Percentiles rank a stretch among this genome's conserved stretches.
Conservation (phyloP, 2,888 invertebrate species). For the Rhagophthalmus giganteus region DNA sequence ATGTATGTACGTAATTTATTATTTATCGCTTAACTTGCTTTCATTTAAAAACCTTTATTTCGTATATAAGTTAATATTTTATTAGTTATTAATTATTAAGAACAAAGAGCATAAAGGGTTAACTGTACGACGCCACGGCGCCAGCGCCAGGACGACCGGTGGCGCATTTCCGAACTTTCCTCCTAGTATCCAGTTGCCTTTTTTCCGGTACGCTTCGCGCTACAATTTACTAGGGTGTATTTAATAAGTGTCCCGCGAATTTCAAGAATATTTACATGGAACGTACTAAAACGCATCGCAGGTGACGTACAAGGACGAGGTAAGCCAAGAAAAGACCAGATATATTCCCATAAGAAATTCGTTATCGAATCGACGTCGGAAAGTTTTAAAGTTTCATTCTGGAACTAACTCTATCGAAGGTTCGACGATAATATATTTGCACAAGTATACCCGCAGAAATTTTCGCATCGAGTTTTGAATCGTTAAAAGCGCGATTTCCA, state of each 20-base stretch:
- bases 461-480: too few relatives aligned
- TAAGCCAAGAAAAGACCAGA: too few relatives aligned
- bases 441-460: too few relatives aligned
- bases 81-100: slow-evolving; percentile 16
- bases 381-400: too few relatives aligned
- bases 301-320: slow-evolving; percentile 23
- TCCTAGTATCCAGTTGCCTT: slow-evolving; percentile 27
- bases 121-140: slow-evolving; percentile 25
- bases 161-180: slow-evolving; percentile 23
- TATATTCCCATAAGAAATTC: too few relatives aligned
- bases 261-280: slow-evolving; percentile 21
- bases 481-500: too few relatives aligned
- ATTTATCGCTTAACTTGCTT: background rate
- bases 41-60: background rate
- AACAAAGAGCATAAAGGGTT: slow-evolving; percentile 25
- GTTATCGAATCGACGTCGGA: too few relatives aligned
- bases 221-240: slow-evolving; percentile 23
- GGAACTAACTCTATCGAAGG: too few relatives aligned
- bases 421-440: too few relatives aligned
- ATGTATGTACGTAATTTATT: too few relatives aligned
- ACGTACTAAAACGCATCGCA: slow-evolving; percentile 9
- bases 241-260: slow-evolving; percentile 25
- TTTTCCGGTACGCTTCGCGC: slow-evolving; percentile 29
- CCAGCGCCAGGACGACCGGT: slow-evolving; percentile 33
- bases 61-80: background rate